phyloP scores from a whole-genome alignment of 1,140 invertebrate species.

The Paraescarpia echinospica region DNA sequence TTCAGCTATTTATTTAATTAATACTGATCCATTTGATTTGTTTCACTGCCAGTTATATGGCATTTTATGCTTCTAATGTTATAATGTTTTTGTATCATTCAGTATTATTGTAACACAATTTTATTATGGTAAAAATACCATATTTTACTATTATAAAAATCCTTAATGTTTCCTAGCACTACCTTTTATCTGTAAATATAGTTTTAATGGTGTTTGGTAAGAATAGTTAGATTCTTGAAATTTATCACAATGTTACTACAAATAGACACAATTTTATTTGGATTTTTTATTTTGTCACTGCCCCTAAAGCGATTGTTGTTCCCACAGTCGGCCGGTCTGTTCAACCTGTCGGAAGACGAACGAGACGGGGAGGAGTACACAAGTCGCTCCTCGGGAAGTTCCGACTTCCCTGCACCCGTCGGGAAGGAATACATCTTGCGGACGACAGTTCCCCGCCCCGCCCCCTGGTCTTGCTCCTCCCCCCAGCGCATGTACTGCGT shows the following conservation, averaged over 20 bases:
- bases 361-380: conserved; percentile 10
- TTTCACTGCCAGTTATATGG: too few species aligned
- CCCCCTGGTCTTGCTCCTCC: conserved; percentile 64
- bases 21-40: too few species aligned
- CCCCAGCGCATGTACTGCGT: conserved; percentile 71
- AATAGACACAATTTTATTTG: not conserved
- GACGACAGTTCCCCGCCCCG: conserved; percentile 65
- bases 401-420: conserved; percentile 15
- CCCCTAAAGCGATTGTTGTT: not conserved
- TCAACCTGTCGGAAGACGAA: conserved; percentile 50
- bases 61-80: not conserved
- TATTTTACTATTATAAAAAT: not conserved
- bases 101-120: too few species aligned
- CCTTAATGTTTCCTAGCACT: too few species aligned
- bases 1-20: too few species aligned
- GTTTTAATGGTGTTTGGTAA: too few species aligned
- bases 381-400: not conserved
- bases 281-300: not conserved
- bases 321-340: conserved; percentile 59
- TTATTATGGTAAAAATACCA: too few species aligned
- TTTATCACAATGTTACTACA: not conserved
- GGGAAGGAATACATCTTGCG: conserved; percentile 72
- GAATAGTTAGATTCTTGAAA: too few species aligned
- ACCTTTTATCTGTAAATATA: too few species aligned
- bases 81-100: conserved; percentile 17